Evolutionary conservation across 2,797 vertebrate genomes (phyloP).

Genomic region (Margarornis squamiger): DNA sequence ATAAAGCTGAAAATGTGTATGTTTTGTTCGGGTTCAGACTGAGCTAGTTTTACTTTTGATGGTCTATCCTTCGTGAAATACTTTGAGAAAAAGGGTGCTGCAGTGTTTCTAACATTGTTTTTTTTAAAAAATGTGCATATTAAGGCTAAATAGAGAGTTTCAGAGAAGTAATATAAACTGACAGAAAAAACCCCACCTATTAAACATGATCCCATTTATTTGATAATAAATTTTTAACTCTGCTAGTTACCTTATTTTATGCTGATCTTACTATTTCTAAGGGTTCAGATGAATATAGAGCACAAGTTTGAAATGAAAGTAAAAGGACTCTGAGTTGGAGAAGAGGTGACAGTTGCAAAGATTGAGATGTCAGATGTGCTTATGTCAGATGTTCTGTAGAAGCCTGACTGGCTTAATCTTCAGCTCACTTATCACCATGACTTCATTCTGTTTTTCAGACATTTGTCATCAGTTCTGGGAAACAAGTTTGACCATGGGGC

Average conservation of each 20-base stretch:
- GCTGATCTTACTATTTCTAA: background rate
- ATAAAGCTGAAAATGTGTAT: background rate
- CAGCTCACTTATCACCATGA: conserved; percentile 4
- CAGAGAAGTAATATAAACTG: background rate
- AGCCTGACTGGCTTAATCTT: background rate
- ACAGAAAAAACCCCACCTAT: background rate
- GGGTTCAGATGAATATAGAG: background rate
- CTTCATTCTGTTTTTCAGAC: conserved; percentile 75
- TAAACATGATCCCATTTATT: background rate
- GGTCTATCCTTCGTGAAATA: background rate
- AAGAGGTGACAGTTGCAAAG: background rate
- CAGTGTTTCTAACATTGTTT: background rate
- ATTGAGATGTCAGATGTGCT: conserved; percentile 30
- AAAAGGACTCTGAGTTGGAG: background rate
- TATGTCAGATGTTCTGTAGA: background rate
- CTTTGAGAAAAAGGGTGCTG: background rate
- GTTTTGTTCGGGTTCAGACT: background rate
- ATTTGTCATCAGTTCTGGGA: conserved; percentile 89
- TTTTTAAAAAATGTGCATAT: background rate
- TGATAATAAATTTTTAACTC: background rate
- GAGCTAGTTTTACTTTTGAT: background rate
- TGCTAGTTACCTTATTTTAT: background rate
- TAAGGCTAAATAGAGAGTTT: background rate
- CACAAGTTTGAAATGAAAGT: background rate
- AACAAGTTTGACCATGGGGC: conserved; percentile 98